Base-by-base conservation (phyloP, 2,113 vertebrate species). In the Bujurquina vittata region DNA sequence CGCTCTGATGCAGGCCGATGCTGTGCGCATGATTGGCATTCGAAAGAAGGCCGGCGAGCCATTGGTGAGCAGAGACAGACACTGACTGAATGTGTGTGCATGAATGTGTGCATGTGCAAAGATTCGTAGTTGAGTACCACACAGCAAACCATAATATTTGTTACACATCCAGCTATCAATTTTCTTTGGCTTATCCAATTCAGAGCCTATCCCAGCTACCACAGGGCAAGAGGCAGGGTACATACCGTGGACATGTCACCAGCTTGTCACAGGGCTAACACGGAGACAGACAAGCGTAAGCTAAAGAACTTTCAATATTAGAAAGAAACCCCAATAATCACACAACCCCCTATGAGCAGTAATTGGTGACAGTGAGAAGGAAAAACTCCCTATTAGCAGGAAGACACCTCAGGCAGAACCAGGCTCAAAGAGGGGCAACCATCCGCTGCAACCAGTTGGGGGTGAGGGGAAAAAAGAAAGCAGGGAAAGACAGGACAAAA, bases 1-100 rank as follows among this genome's bases (percentile, higher is more conserved):
- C 61, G 97, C 98, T 43, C 93, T 97, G 79, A 95, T 98, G 94
- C 97, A 98, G 46, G 97, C 97, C 1, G 98, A 99, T 84, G 98
- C 98, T 22, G 98, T 99, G 89, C 97, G 98, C 88, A 99, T 99
- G 95, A 98, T 99, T 82, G 98, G 98, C 84, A 99, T 99, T 95
- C 97, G 97, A 92, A 99, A 99, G 95, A 98, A 97, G 95, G 98
- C 97, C 12, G 97, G 97, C 62, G 98, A 99, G 83, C 98, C 98
- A 1, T 87, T 99, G 97, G 98, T 99, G 86, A 96, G 97, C 40
- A 2, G 67, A 58, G 29, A 20, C 57, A 1, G 15, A 23, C 4
- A 1, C n/a, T 23, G 33, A 33, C 54, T 58, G 29, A 31, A 18
- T 33, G 33, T 37, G 43, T 57, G 17, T 35, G 63, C 55, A 73